A percentile compares a stretch with the other conserved stretches of the same genome.
These are phyloP conservation scores for Colostygia pectinataria DNA, from an alignment of 2,888 invertebrate genomes.

Conservation along the genomic window DNA sequence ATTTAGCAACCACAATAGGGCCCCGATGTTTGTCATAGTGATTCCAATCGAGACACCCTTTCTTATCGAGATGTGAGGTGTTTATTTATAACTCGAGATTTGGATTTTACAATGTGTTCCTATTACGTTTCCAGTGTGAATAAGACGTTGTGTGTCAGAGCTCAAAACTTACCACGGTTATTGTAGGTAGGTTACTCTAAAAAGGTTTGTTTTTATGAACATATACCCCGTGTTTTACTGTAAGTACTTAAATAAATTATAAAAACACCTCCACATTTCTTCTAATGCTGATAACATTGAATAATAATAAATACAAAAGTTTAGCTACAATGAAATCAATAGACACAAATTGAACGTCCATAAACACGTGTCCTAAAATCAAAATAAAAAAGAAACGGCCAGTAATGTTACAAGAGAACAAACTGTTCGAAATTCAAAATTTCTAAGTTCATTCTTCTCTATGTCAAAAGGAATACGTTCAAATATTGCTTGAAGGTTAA, in stretches of 20 bases:
- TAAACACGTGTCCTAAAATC: slow-evolving; percentile 68
- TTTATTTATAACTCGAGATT: slow-evolving; percentile 36
- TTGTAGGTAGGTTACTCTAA: too few species aligned
- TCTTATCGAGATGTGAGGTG: slow-evolving; percentile 67
- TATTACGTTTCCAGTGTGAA: slow-evolving; percentile 16
- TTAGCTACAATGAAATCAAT: slow-evolving; percentile 61
- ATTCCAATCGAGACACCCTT: slow-evolving; percentile 70
- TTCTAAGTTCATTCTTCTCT: slow-evolving; percentile 21
- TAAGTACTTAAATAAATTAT: too few species aligned
- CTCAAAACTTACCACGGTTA: too few species aligned
- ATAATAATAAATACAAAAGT: slow-evolving; percentile 49
- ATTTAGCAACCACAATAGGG: slow-evolving; percentile 78
- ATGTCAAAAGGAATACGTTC: slow-evolving; percentile 42
- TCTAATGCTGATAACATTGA: slow-evolving; percentile 33
- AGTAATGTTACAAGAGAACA: slow-evolving; percentile 30
- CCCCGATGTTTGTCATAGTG: slow-evolving; percentile 72
- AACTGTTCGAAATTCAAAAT: slow-evolving; percentile 33
- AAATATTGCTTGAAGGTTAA: slow-evolving; percentile 34
- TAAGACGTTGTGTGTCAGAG: slow-evolving; percentile 5
- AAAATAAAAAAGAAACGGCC: slow-evolving; percentile 39
- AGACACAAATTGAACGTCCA: slow-evolving; percentile 72
- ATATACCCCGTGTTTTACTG: too few species aligned
- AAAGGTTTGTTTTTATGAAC: too few species aligned
- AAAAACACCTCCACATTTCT: neutral
- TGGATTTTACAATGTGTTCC: slow-evolving; percentile 26